phyloP scores from a whole-genome alignment of 2,888 invertebrate species.

The Amiota minor region DNA sequence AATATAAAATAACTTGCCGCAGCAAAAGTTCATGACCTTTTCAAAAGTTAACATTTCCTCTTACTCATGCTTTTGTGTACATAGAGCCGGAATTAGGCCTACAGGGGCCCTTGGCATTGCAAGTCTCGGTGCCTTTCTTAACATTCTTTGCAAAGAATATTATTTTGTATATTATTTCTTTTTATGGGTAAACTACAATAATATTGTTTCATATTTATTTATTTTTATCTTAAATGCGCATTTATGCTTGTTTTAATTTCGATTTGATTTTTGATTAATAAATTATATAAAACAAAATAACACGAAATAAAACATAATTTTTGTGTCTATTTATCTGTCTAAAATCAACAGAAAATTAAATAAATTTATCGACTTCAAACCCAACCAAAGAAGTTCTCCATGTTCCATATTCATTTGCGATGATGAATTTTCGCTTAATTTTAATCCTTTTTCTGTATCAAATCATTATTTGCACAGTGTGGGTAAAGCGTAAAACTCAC shows the following conservation, averaged over 20 bases:
- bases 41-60: neutral
- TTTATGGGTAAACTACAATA: too few relatives aligned
- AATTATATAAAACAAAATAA: slow-evolving; percentile 9
- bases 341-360: slow-evolving; percentile 4
- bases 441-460: slow-evolving; percentile 72
- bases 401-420: too few relatives aligned
- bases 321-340: neutral
- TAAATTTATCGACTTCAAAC: neutral
- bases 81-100: too few relatives aligned
- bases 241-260: neutral
- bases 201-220: neutral
- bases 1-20: too few relatives aligned
- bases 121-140: too few relatives aligned
- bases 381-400: neutral
- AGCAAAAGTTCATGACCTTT: slow-evolving; percentile 45
- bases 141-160: too few relatives aligned
- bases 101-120: too few relatives aligned
- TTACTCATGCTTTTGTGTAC: slow-evolving; percentile 19
- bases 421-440: slow-evolving; percentile 70
- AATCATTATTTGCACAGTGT: slow-evolving; percentile 60
- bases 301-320: neutral
- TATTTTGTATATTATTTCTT: neutral
- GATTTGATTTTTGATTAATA: slow-evolving; percentile 15
- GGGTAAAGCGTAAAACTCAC: too few relatives aligned
- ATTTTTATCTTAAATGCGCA: neutral